A percentile compares a stretch with the other conserved stretches of the same genome.
Evolutionary conservation across 2,797 vertebrate genomes (phyloP).

Genomic region (Cichlasoma orientale): DNA sequence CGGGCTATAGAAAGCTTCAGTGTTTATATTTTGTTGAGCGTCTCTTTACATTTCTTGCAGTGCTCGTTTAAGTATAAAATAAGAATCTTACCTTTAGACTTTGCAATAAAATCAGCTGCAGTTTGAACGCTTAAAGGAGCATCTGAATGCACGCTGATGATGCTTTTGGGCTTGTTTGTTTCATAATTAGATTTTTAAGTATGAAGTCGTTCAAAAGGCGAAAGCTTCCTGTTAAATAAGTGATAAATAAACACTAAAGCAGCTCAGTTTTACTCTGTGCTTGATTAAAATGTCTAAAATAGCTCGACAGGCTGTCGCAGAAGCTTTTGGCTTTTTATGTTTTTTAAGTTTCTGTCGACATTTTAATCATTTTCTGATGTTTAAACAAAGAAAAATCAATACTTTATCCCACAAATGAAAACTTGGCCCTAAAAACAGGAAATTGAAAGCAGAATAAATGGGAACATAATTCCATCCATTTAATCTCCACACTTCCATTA

Average conservation of each 20-base stretch:
- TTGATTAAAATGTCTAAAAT: too few species aligned
- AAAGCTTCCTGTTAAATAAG: too few species aligned
- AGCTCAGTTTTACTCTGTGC: too few species aligned
- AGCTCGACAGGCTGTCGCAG: too few species aligned
- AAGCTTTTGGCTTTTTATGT: not conserved
- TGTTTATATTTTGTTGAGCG: conserved; percentile 70
- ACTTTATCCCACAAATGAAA: not conserved
- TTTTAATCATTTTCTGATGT: not conserved
- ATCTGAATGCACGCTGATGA: not conserved
- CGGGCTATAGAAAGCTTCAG: conserved; percentile 37
- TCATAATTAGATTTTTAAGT: not conserved
- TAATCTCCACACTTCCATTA: not conserved
- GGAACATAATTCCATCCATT: not conserved
- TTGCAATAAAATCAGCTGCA: not conserved
- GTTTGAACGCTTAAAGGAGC: not conserved
- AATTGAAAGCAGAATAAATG: not conserved
- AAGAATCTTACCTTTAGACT: conserved; percentile 26
- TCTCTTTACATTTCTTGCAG: conserved; percentile 67
- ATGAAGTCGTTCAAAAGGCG: not conserved
- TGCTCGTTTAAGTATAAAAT: conserved; percentile 54
- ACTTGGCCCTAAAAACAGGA: not conserved
- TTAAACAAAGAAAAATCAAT: not conserved
- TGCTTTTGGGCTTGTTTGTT: not conserved
- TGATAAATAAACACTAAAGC: too few species aligned
- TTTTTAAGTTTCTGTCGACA: not conserved